These are phyloP conservation scores for Spondyliosoma cantharus DNA, from an alignment of 2,797 vertebrate genomes.

Conservation along the genomic window DNA sequence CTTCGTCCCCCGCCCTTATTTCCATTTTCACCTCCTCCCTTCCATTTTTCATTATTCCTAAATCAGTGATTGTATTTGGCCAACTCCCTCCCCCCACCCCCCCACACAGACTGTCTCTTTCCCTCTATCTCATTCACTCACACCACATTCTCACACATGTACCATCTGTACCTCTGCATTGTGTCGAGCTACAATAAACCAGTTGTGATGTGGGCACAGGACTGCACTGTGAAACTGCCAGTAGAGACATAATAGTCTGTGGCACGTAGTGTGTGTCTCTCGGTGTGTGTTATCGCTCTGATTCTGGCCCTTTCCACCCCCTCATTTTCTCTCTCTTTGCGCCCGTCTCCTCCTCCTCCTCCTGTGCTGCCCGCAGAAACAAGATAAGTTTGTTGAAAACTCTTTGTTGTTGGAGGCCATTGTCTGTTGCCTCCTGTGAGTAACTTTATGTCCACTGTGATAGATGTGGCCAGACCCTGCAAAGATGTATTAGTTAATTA, in stretches of 20 bases:
- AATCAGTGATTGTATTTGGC: not conserved
- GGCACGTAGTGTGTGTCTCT: constrained; percentile 16
- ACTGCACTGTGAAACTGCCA: constrained; percentile 38
- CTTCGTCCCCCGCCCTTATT: not conserved
- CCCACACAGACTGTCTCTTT: not conserved
- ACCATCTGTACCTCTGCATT: constrained; percentile 30
- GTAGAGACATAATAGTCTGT: constrained; percentile 36
- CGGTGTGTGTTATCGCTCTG: constrained; percentile 11
- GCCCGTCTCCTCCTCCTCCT: constrained; percentile 13
- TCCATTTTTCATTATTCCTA: not conserved
- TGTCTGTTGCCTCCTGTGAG: constrained; percentile 48
- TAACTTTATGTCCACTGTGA: constrained; percentile 55
- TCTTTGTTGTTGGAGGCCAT: constrained; percentile 50
- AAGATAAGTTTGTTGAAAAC: constrained; percentile 60
- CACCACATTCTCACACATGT: constrained; percentile 2
- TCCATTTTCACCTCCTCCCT: not conserved
- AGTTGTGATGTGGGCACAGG: constrained; percentile 36
- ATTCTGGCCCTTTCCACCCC: constrained; percentile 21
- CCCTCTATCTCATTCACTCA: constrained; percentile 4
- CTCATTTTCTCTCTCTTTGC: constrained; percentile 35
- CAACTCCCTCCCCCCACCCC: not conserved
- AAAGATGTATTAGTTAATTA: constrained; percentile 75
- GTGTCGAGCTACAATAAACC: constrained; percentile 39
- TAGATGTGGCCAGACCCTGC: constrained; percentile 24
- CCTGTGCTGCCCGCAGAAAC: constrained; percentile 38